Percentiles rank a stretch among this genome's conserved stretches.
phyloP scores from a whole-genome alignment of 1,140 invertebrate species.

The Antheraea mylitta region DNA sequence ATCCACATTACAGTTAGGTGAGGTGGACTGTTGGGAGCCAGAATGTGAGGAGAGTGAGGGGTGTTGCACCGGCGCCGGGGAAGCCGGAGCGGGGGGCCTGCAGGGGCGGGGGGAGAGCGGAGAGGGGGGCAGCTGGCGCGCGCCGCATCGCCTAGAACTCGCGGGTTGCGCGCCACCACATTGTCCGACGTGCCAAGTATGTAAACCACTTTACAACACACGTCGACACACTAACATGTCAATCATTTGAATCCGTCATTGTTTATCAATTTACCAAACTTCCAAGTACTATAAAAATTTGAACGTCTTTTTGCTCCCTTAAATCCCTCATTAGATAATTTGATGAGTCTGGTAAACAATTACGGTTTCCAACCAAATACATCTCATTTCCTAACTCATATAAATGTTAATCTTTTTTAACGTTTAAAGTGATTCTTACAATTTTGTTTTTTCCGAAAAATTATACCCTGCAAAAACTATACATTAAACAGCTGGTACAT shows the following conservation, averaged over 20 bases:
- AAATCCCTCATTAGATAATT: too few relatives aligned
- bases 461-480: too few relatives aligned
- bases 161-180: slow-evolving; percentile 64
- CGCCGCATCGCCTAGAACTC: slow-evolving; percentile 80
- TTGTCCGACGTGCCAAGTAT: slow-evolving; percentile 62
- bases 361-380: too few relatives aligned
- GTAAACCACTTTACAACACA: background rate
- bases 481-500: too few relatives aligned
- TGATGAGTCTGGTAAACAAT: too few relatives aligned
- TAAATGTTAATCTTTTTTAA: too few relatives aligned
- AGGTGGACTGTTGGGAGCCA: slow-evolving; percentile 93
- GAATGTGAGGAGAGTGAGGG: slow-evolving; percentile 88
- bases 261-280: background rate
- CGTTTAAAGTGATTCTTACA: too few relatives aligned
- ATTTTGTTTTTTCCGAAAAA: too few relatives aligned
- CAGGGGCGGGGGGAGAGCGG: slow-evolving; percentile 78
- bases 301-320: too few relatives aligned
- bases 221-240: background rate
- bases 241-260: background rate
- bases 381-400: too few relatives aligned
- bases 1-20: slow-evolving; percentile 83
- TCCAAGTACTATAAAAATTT: too few relatives aligned
- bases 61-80: slow-evolving; percentile 81
- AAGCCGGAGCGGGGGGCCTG: slow-evolving; percentile 84
- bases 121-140: slow-evolving; percentile 78